These are phyloP conservation scores for Phalangium opilio DNA, from an alignment of 2,888 invertebrate species.

Conservation along the genomic window DNA sequence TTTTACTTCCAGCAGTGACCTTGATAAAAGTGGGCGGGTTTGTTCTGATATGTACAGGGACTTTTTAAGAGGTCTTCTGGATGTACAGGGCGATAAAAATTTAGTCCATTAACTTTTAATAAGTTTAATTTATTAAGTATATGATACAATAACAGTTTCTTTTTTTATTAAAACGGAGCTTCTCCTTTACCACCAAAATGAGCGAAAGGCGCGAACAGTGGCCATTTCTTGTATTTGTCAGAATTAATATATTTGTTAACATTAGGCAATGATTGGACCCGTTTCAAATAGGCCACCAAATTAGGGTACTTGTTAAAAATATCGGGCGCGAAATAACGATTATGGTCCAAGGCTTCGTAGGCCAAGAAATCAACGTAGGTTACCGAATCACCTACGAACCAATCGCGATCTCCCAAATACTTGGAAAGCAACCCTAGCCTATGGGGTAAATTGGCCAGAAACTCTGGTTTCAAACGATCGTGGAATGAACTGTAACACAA, in stretches of 20 bases:
- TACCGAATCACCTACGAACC: constrained; percentile 16
- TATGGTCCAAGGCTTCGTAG: constrained; percentile 19
- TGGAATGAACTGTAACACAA: constrained; percentile 31
- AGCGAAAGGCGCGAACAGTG: constrained; percentile 6
- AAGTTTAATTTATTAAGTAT: too few species aligned
- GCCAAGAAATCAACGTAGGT: constrained; percentile 20
- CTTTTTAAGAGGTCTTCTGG: too few species aligned
- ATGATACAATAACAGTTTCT: too few species aligned
- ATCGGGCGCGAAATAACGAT: constrained; percentile 11
- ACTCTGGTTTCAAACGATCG: constrained; percentile 9
- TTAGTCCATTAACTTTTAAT: too few species aligned
- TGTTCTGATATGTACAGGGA: too few species aligned
- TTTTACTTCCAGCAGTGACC: too few species aligned
- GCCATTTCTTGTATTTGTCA: constrained; percentile 11
- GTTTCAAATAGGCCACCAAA: constrained; percentile 12
- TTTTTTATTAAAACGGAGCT: too few species aligned
- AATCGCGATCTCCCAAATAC: constrained; percentile 14
- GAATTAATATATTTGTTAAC: constrained; percentile 14
- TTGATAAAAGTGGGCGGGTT: too few species aligned
- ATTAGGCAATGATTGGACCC: constrained; percentile 17
- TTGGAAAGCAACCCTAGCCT: constrained; percentile 11
- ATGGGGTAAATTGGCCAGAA: constrained; percentile 9
- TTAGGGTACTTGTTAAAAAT: constrained; percentile 12
- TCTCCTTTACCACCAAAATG: neutral
- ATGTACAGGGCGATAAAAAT: too few species aligned